Evolutionary conservation across 2,888 invertebrate genomes (phyloP).

Genomic region (Catocala nupta): DNA sequence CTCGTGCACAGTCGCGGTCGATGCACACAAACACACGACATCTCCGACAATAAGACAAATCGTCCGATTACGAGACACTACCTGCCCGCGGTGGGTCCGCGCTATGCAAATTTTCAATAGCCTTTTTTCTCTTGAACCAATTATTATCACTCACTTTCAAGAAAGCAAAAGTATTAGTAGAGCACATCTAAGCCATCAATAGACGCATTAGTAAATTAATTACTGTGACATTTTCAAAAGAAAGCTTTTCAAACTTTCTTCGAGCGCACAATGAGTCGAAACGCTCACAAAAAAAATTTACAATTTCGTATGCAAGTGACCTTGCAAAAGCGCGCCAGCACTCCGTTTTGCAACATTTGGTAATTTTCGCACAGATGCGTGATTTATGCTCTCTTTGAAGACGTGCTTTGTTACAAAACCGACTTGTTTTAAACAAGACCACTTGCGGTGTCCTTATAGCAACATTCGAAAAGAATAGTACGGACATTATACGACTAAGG

Average conservation of each 20-base stretch:
- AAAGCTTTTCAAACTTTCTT: constrained; percentile 76
- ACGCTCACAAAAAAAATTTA: constrained; percentile 60
- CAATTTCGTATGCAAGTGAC: constrained; percentile 71
- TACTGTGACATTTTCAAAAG: constrained; percentile 72
- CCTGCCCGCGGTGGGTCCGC: constrained; percentile 80
- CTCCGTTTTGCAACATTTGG: constrained; percentile 78
- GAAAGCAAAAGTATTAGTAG: constrained; percentile 80
- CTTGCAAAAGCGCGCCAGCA: constrained; percentile 69
- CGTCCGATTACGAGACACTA: constrained; percentile 83
- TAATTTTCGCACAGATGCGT: constrained; percentile 76
- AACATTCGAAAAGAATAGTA: constrained; percentile 61
- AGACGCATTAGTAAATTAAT: constrained; percentile 80
- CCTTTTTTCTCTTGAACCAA: constrained; percentile 62
- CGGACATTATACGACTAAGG: constrained; percentile 59
- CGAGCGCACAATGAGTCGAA: constrained; percentile 59
- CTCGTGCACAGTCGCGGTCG: constrained; percentile 83
- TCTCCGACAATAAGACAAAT: constrained; percentile 86
- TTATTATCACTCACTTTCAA: constrained; percentile 68
- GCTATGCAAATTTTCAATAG: constrained; percentile 75
- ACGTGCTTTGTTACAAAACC: constrained; percentile 69
- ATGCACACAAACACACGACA: constrained; percentile 83
- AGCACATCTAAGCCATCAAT: constrained; percentile 59
- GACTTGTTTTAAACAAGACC: constrained; percentile 78
- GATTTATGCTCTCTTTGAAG: constrained; percentile 75
- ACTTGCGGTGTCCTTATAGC: constrained; percentile 78